These are phyloP conservation scores for Mionectes macconnelli DNA, from an alignment of 2,113 vertebrate species.

Conservation along the genomic window DNA sequence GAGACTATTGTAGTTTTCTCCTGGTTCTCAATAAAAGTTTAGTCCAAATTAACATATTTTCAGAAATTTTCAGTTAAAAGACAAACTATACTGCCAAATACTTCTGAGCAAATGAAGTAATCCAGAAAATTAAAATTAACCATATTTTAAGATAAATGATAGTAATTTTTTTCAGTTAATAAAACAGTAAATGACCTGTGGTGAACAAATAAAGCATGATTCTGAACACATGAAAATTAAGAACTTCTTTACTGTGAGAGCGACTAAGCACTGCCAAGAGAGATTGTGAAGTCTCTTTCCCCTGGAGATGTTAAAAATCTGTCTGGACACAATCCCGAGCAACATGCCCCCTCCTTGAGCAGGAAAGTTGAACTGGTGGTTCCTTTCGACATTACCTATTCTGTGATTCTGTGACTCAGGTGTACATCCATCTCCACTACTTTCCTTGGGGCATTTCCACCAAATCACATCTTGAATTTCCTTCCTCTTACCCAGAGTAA, in stretches of 20 bases:
- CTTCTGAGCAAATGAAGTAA: not conserved
- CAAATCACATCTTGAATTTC: not conserved
- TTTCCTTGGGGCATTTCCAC: not conserved
- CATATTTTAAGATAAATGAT: not conserved
- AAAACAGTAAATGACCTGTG: not conserved
- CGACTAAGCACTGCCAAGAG: not conserved
- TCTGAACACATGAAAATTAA: not conserved
- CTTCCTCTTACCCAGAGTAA: not conserved
- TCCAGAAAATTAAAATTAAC: not conserved
- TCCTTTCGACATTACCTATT: not conserved
- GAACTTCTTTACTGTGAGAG: not conserved
- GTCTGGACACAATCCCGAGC: not conserved
- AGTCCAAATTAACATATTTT: not conserved
- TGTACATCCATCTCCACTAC: not conserved
- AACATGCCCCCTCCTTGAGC: not conserved
- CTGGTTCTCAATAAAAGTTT: not conserved
- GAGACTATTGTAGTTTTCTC: not conserved
- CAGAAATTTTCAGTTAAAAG: not conserved
- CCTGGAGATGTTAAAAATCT: not conserved
- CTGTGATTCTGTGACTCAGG: not conserved
- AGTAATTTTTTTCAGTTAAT: fast-evolving
- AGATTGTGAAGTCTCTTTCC: not conserved
- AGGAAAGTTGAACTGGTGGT: not conserved
- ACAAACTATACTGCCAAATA: not conserved
- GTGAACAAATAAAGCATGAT: not conserved